Evolutionary conservation across 1,140 invertebrate species (phyloP), one percentile per base, ranked within the genome.

Genomic region (Halictus rubicundus): DNA sequence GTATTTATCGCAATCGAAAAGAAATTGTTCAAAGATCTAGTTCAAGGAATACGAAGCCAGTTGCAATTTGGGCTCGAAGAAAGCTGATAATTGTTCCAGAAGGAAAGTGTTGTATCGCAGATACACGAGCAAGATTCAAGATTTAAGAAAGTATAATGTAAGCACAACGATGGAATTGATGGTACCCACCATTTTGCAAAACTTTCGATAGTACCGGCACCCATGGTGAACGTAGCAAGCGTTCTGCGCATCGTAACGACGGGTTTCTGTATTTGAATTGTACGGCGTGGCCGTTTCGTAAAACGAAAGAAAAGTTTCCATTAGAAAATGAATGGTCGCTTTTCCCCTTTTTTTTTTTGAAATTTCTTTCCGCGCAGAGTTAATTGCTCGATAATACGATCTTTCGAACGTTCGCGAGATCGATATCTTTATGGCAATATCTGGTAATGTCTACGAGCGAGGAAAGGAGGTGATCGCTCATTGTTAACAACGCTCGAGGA

Each of bases 291-390:
- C 2, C 37, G 21, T 32, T 5, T 8, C 12, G 39, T 37, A 9
- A 16, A 60, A 25, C 21, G 42, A 14, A 54, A 52, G 63, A 57
- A 25, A 7, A 25, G 72, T 64, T 74, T 64, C 32, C 57, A 77
- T 70, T 77, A 70, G 66, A 76, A 76, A 76, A 60, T 68, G 25
- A 4, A 21, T 19, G 16, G 21, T 8, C 6, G 16, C 6, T 75
- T 68, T 66, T 65, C 65, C 49, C 39, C 39, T 12, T 14, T 46
- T 46, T 39, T 74, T 75, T 42, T 49, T 68, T 0, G 19, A 8
- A 27, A 42, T 27, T 42, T 66, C 32, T 25, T 25, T 1, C 4
- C 9, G 21, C 16, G 2, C 9, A 9, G 0, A 8, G n/a, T 9
- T 52, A 64, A 73, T 37, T 63, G 16, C 9, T 23, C 7, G 8